Evolutionary conservation across 2,888 invertebrate species (phyloP).

Genomic region (Diaphora mendica): DNA sequence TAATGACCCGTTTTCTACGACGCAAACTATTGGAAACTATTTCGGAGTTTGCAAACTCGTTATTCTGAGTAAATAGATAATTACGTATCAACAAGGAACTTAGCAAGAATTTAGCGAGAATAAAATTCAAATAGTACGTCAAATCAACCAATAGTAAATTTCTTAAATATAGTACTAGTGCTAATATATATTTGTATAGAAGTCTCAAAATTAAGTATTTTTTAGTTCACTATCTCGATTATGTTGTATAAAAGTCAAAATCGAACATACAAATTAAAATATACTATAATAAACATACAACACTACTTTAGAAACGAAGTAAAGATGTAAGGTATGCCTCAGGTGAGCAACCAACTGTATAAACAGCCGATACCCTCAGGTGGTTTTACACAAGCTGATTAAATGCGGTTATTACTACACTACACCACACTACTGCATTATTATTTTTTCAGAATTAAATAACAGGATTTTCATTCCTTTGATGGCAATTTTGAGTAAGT

Average conservation of each 20-base stretch:
- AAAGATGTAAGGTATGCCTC: too few relatives aligned
- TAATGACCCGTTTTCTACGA: constrained; percentile 14
- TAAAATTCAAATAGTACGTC: background rate
- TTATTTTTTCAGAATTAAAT: background rate
- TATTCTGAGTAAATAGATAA: background rate
- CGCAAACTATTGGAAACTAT: background rate
- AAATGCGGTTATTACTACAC: background rate
- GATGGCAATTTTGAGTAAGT: background rate
- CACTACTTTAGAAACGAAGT: too few relatives aligned
- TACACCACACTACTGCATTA: background rate
- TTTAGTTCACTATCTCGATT: too few relatives aligned
- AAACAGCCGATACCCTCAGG: background rate
- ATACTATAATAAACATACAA: too few relatives aligned
- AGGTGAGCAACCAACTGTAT: too few relatives aligned
- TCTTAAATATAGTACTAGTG: background rate
- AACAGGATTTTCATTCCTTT: background rate
- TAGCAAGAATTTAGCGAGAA: background rate
- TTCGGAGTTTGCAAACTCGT: background rate
- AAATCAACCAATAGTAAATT: background rate
- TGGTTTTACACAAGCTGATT: background rate
- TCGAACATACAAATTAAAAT: too few relatives aligned
- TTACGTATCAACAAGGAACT: background rate
- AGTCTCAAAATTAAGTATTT: too few relatives aligned
- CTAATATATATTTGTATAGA: background rate
- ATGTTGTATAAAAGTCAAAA: too few relatives aligned